phyloP scores from a whole-genome alignment of 2,113 vertebrate species.

The Struthidea cinerea region DNA sequence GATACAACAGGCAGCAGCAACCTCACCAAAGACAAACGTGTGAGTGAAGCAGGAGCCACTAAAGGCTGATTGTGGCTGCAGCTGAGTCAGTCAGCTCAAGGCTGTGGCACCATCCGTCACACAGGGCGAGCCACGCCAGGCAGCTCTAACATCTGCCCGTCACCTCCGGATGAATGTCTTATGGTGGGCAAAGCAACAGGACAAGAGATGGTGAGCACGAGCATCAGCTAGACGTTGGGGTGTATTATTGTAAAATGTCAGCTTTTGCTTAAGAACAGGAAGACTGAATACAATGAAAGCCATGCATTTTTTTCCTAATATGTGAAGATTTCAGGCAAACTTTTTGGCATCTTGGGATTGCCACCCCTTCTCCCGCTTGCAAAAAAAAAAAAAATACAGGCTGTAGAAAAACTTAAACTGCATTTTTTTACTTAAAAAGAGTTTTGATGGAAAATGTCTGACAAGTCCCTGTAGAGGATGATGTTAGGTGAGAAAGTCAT shows the following conservation, averaged over 20 bases:
- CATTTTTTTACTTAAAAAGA: not conserved
- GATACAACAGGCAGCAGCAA: not conserved
- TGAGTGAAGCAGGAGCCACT: not conserved
- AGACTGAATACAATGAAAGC: not conserved
- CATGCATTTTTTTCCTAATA: not conserved
- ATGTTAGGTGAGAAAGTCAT: not conserved
- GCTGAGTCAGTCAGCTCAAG: not conserved
- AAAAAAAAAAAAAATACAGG: not conserved
- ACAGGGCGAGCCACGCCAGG: fast-evolving
- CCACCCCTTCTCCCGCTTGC: fast-evolving
- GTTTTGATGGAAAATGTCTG: not conserved
- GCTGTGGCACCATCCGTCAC: not conserved
- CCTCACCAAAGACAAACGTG: not conserved
- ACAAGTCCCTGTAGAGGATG: not conserved
- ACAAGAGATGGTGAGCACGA: not conserved
- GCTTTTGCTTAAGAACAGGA: not conserved
- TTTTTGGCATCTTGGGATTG: not conserved
- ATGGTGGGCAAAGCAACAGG: fast-evolving
- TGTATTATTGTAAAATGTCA: not conserved
- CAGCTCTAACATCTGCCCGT: not conserved
- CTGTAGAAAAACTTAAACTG: not conserved
- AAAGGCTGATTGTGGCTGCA: not conserved
- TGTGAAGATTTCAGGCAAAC: not conserved
- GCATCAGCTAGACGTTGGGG: not conserved
- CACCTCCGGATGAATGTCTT: fast-evolving